Evolutionary conservation across 2,113 vertebrate species (phyloP).

Genomic region (Rattus rattus): DNA sequence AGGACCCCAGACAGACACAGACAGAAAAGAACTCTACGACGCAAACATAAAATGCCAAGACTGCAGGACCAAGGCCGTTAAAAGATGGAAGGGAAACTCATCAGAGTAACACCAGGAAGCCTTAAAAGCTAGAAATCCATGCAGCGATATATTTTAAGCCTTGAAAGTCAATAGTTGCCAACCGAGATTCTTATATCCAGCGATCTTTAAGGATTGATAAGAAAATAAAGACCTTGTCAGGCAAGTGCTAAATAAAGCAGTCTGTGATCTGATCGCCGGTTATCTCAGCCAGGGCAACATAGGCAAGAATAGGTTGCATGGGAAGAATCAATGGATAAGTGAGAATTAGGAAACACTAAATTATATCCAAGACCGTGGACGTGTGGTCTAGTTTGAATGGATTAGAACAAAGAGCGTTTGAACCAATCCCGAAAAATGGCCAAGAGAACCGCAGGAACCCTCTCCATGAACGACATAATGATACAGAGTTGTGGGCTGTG

Average conservation of each 20-base stretch:
- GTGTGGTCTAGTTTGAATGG: neutral
- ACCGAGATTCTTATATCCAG: neutral
- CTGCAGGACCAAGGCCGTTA: neutral
- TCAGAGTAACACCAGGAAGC: neutral
- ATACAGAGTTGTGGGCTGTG: too few relatives aligned
- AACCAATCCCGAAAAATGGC: neutral
- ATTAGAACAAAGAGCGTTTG: neutral
- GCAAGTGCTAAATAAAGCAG: neutral
- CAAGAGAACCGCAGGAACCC: neutral
- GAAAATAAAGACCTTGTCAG: neutral
- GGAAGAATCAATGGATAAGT: neutral
- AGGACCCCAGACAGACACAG: neutral
- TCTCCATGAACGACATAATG: neutral
- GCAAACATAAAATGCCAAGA: neutral
- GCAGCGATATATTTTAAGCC: neutral
- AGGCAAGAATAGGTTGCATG: neutral
- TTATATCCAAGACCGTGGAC: neutral
- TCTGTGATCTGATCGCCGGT: too few relatives aligned
- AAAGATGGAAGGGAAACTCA: neutral
- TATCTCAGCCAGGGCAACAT: too few relatives aligned
- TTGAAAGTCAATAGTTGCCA: neutral
- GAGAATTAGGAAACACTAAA: neutral
- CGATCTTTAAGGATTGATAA: neutral
- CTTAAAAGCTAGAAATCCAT: neutral
- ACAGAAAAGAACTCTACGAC: neutral